These are phyloP conservation scores for Vollenhovia emeryi DNA, from an alignment of 1,140 invertebrate species.

Conservation along the genomic window DNA sequence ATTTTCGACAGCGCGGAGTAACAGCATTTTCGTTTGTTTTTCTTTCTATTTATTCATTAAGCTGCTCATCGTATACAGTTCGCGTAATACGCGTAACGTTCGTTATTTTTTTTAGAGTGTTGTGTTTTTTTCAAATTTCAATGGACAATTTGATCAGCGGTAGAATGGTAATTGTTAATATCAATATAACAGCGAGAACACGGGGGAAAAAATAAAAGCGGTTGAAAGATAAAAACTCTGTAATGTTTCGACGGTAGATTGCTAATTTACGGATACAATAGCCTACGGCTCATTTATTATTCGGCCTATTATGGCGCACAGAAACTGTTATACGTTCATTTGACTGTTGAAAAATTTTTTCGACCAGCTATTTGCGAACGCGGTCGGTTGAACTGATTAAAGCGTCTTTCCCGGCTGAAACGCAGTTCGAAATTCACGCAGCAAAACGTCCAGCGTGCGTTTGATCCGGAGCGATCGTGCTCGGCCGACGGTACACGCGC, in stretches of 20 bases:
- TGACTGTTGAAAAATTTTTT: not conserved
- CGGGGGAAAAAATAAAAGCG: conserved; percentile 7
- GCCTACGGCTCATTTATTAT: not conserved
- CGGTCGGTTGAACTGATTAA: conserved; percentile 8
- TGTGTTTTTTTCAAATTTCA: conserved; percentile 31
- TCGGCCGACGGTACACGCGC: not conserved
- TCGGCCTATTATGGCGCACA: not conserved
- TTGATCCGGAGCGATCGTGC: conserved; percentile 23
- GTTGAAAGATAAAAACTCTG: not conserved
- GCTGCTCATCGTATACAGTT: not conserved
- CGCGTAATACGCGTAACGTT: conserved; percentile 13
- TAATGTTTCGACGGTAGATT: not conserved
- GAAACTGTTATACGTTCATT: conserved; percentile 13
- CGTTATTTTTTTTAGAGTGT: conserved; percentile 14
- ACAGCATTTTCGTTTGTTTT: conserved; percentile 12
- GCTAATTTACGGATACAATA: not conserved
- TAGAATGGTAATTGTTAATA: conserved; percentile 10
- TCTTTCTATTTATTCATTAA: conserved; percentile 37
- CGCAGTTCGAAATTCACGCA: conserved; percentile 25
- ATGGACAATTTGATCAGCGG: conserved; percentile 22
- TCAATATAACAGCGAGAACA: conserved; percentile 5
- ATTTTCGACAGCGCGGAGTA: not conserved
- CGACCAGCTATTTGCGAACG: not conserved
- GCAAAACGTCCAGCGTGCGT: conserved; percentile 8
- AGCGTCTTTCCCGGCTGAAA: conserved; percentile 28